These are phyloP conservation scores for Tuta absoluta DNA, from an alignment of 2,888 invertebrate species.

Conservation along the genomic window DNA sequence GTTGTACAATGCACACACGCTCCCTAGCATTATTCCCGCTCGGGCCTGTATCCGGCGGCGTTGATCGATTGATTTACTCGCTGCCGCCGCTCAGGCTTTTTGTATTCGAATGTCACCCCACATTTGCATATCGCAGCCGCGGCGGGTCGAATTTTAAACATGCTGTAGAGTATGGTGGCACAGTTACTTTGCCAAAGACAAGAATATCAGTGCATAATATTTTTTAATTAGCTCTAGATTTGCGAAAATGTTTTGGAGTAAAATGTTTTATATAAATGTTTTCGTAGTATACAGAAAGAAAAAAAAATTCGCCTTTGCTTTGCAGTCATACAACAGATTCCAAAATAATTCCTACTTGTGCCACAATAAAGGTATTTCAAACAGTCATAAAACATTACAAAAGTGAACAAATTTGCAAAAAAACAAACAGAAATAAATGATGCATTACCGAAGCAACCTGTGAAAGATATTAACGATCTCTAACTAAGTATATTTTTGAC, in stretches of 20 bases:
- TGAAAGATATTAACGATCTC: too few species aligned
- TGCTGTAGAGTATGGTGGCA: conserved; percentile 42
- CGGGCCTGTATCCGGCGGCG: conserved; percentile 51
- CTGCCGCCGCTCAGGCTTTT: conserved; percentile 80
- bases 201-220: background rate
- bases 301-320: too few species aligned
- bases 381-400: too few species aligned
- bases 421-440: too few species aligned
- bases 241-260: too few species aligned
- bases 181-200: background rate
- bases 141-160: conserved; percentile 74
- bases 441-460: too few species aligned
- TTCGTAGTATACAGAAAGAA: too few species aligned
- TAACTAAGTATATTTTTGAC: background rate
- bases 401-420: too few species aligned
- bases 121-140: conserved; percentile 73
- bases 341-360: too few species aligned
- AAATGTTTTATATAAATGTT: too few species aligned
- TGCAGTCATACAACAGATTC: too few species aligned
- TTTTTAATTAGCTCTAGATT: background rate
- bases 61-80: conserved; percentile 82
- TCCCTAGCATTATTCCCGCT: conserved; percentile 55
- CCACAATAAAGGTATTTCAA: too few species aligned
- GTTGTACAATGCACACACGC: conserved; percentile 10
- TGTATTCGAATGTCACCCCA: conserved; percentile 77